Base-by-base conservation (phyloP, 2,888 invertebrate genomes). In the Caenorhabditis plicata region DNA sequence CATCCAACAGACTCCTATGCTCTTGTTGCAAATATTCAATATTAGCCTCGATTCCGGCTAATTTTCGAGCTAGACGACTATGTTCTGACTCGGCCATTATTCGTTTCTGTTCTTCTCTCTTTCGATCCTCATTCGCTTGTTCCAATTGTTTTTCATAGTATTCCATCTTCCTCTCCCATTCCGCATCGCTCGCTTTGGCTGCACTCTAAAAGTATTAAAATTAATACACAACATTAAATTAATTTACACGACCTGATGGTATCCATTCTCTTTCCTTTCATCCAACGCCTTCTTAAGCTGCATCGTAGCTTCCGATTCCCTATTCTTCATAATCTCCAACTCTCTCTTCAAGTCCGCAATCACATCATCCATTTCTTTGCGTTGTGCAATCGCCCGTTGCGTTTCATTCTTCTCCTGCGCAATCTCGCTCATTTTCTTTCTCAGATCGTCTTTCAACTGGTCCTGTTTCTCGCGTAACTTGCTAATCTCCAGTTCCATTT, bases 121-220 rank as follows among this genome's bases (percentile, higher is more conserved):
- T 64, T 8, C 62, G 39, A 17, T 67, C 67, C 4, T 56, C 48
- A 9, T 53, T 32, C 3, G 52, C 40, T 9, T 65, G 57, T 11
- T 70, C 70, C 8, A 60, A 25, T 50, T 69, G 64, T 42, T 69
- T 67, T 41, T 72, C 57, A 23, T 65, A 51, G 32, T 62, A 70
- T 33, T 91, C 90, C 61, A 92, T 83, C 82, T 92, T 91, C 66
- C 91, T 86, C 62, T 88, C 87, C 69, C 92, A 85, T 42, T 90
- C 88, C 0, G 92, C 90, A 75, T 89, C 82, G 9, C 48, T 65
- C 11, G 63, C 65, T 33, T 62, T 58, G 4, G 58, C 52, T 11
- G 53, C 46, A 35, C 49, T 55, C 35, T 64, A 25, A 3, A 42
- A 42, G 9, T 4, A 39, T 23, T 39, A 13, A 11, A n/a, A 23